Evolutionary conservation across 2,888 invertebrate genomes (phyloP).

Genomic region (Heteromurus nitidus): DNA sequence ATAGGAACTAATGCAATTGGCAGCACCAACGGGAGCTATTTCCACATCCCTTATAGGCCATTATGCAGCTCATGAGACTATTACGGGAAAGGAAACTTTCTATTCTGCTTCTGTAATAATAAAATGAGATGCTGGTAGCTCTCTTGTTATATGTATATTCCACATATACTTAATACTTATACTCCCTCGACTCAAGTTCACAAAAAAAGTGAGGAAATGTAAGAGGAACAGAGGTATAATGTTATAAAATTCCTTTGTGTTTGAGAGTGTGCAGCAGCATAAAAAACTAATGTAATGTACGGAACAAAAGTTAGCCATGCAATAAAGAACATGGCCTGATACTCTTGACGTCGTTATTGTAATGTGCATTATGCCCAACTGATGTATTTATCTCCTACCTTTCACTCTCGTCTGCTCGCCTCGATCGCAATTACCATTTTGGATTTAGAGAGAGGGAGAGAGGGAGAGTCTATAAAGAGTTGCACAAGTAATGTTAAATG

Average conservation of each 20-base stretch:
- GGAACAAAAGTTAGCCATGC: neutral
- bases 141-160: neutral
- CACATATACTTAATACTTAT: neutral
- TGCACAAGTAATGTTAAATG: too few relatives aligned
- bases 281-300: neutral
- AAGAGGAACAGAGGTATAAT: neutral
- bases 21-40: conserved; percentile 37
- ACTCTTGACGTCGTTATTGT: conserved; percentile 5
- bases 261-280: neutral
- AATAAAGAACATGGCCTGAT: conserved; percentile 1
- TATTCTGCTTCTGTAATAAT: neutral
- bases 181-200: neutral
- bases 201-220: neutral
- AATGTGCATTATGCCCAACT: conserved; percentile 3
- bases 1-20: conserved; percentile 24
- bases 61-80: conserved; percentile 19
- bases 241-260: conserved; percentile 1
- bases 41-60: conserved; percentile 15
- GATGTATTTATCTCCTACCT: conserved; percentile 12
- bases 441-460: neutral
- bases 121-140: neutral
- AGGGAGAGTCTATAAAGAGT: neutral
- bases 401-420: neutral
- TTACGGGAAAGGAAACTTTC: conserved; percentile 1
- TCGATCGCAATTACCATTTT: too few relatives aligned